phyloP scores from a whole-genome alignment of 2,797 vertebrate genomes.

The Petrocephalus sullivani region DNA sequence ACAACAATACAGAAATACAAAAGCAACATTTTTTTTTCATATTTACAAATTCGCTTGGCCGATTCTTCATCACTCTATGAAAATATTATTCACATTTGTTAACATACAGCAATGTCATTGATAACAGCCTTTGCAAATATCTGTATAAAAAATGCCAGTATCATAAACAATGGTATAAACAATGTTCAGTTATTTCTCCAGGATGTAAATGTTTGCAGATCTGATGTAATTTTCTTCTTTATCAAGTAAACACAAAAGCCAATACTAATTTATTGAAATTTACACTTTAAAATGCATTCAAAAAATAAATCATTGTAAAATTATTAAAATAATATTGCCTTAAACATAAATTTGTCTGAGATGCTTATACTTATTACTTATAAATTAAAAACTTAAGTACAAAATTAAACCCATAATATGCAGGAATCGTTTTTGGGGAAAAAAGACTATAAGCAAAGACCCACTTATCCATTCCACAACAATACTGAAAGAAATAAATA shows the following conservation, averaged over 20 bases:
- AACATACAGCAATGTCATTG: slow-evolving; percentile 68
- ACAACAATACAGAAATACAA: slow-evolving; percentile 59
- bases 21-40: slow-evolving; percentile 64
- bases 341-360: background rate
- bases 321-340: background rate
- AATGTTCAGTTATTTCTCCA: slow-evolving; percentile 37
- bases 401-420: background rate
- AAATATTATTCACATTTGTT: slow-evolving; percentile 99
- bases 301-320: background rate
- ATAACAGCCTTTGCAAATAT: slow-evolving; percentile 47
- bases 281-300: background rate
- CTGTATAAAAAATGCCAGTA: slow-evolving; percentile 49
- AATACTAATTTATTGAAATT: background rate
- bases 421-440: background rate
- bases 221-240: slow-evolving; percentile 12
- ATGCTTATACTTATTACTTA: background rate
- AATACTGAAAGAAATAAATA: slow-evolving; percentile 4
- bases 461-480: slow-evolving; percentile 8
- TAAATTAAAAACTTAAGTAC: background rate
- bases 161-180: slow-evolving; percentile 21
- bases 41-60: slow-evolving; percentile 84
- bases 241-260: slow-evolving; percentile 1
- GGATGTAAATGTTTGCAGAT: slow-evolving; percentile 35
- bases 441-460: background rate
- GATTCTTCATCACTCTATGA: slow-evolving; percentile 86